Conservation (phyloP, 1,140 invertebrate species). For the Teleogryllus occipitalis region DNA sequence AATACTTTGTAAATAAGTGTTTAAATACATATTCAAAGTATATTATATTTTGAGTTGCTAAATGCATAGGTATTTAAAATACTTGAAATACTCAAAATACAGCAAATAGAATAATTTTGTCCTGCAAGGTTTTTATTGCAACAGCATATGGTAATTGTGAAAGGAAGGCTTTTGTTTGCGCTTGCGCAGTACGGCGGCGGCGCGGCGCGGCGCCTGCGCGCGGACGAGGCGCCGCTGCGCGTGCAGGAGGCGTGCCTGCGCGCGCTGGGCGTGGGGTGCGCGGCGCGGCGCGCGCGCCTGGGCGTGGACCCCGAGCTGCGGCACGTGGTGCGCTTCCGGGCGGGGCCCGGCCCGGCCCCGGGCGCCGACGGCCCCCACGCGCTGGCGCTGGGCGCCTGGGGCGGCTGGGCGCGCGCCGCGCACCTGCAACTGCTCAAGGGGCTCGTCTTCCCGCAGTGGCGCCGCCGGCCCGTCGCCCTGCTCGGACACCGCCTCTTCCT, state of each 20-base stretch:
- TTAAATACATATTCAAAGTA: too few species aligned
- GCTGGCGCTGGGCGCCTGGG: constrained; percentile 45
- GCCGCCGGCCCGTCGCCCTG: constrained; percentile 47
- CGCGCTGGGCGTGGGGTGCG: constrained; percentile 48
- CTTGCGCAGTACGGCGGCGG: constrained; percentile 45
- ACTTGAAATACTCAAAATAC: too few species aligned
- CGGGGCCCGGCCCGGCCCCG: constrained; percentile 45
- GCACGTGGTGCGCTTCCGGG: constrained; percentile 50
- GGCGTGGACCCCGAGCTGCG: constrained; percentile 56
- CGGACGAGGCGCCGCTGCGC: constrained; percentile 46
- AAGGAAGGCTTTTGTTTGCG: too few species aligned
- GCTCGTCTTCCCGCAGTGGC: constrained; percentile 60
- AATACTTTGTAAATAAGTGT: too few species aligned
- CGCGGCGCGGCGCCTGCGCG: constrained; percentile 43
- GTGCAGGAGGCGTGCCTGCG: constrained; percentile 54
- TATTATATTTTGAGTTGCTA: too few species aligned
- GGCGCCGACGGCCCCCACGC: constrained; percentile 35
- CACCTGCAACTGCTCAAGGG: constrained; percentile 45
- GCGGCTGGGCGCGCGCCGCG: constrained; percentile 32
- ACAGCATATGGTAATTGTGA: too few species aligned
- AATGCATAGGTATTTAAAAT: too few species aligned
- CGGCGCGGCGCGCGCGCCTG: constrained; percentile 46
- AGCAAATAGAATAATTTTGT: too few species aligned
- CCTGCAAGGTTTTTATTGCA: too few species aligned
- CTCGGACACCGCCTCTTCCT: constrained; percentile 41